These are phyloP conservation scores for Pleuronectes platessa DNA, from an alignment of 2,113 vertebrate species.

Conservation along the genomic window DNA sequence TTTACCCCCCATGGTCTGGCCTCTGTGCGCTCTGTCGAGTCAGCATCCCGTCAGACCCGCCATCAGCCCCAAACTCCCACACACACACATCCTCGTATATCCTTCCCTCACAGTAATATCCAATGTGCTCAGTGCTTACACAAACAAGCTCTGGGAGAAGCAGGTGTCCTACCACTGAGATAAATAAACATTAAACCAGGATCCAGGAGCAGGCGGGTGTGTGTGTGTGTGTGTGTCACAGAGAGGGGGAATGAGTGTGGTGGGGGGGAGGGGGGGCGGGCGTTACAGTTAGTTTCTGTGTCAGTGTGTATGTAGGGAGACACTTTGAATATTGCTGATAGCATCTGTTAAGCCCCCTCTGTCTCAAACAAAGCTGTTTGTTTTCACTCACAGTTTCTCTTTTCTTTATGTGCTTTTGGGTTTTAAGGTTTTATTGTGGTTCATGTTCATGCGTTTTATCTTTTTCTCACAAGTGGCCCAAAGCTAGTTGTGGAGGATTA, in stretches of 20 bases:
- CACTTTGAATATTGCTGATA: constrained; percentile 75
- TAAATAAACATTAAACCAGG: constrained; percentile 80
- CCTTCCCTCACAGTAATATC: constrained; percentile 52
- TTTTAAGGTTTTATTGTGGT: constrained; percentile 1
- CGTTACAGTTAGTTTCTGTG: constrained; percentile 40
- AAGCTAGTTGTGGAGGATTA: neutral
- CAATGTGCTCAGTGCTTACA: constrained; percentile 77
- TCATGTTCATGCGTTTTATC: constrained; percentile 10
- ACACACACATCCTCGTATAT: constrained; percentile 25
- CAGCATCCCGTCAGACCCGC: constrained; percentile 50
- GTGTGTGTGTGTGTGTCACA: constrained; percentile 18
- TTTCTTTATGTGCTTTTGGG: constrained; percentile 24
- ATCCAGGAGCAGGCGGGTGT: constrained; percentile 70
- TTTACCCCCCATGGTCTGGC: constrained; percentile 11
- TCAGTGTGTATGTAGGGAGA: constrained; percentile 37
- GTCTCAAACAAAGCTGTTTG: constrained; percentile 67
- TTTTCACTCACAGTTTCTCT: constrained; percentile 55
- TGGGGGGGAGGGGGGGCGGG: neutral
- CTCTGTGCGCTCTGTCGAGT: constrained; percentile 32
- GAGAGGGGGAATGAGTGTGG: neutral
- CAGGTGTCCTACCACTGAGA: constrained; percentile 75
- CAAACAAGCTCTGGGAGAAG: constrained; percentile 74
- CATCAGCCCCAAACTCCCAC: constrained; percentile 38
- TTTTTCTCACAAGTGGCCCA: constrained; percentile 3
- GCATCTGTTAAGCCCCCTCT: constrained; percentile 70